These are phyloP conservation scores for Tyria jacobaeae DNA, from an alignment of 2,888 invertebrate species.

Conservation along the genomic window DNA sequence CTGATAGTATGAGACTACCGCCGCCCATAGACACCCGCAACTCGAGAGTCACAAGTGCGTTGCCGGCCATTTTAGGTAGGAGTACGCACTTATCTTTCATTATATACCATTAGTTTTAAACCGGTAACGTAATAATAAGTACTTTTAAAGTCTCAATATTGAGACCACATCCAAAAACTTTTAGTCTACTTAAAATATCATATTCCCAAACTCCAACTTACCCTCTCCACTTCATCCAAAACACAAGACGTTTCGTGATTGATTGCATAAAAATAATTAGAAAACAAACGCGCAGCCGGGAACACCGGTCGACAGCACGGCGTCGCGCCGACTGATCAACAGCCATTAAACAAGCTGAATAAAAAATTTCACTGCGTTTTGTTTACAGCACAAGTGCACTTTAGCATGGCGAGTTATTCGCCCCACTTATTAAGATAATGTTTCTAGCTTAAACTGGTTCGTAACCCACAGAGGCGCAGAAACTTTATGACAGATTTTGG, in stretches of 20 bases:
- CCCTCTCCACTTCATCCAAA: conserved; percentile 46
- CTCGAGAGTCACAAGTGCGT: no score
- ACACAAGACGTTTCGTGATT: conserved; percentile 37
- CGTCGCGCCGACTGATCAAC: conserved; percentile 31
- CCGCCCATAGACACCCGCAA: no score
- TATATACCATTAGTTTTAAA: no score
- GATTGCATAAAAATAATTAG: conserved; percentile 38
- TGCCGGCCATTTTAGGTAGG: no score
- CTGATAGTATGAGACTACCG: no score
- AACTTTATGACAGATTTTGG: neutral
- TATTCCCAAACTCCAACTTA: conserved; percentile 28
- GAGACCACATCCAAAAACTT: neutral
- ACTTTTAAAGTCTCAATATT: neutral
- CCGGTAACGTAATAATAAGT: no score
- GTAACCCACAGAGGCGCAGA: neutral
- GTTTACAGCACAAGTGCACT: conserved; percentile 36
- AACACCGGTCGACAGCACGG: conserved; percentile 37
- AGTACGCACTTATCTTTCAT: no score
- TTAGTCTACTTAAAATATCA: no score
- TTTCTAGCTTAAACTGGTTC: conserved; percentile 19
- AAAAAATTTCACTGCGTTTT: conserved; percentile 44
- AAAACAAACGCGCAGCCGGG: conserved; percentile 23
- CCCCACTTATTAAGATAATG: conserved; percentile 25
- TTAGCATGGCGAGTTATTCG: conserved; percentile 12
- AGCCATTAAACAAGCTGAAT: conserved; percentile 17